Percentiles rank a stretch among this genome's conserved stretches.
Evolutionary conservation across 2,113 vertebrate genomes (phyloP).

Genomic region (Narcine bancroftii): DNA sequence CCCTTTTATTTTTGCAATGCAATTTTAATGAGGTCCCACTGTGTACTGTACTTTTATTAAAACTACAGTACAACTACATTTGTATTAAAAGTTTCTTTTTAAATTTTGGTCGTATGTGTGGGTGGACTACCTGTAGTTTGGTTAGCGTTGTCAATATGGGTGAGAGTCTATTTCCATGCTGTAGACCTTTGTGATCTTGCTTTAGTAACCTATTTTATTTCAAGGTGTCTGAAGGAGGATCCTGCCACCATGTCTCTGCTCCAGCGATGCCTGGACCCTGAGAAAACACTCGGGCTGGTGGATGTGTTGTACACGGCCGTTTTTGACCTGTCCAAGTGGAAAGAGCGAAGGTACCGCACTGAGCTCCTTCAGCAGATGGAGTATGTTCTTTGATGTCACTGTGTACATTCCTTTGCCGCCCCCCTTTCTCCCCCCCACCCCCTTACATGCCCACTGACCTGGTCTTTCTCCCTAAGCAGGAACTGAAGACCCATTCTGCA

Average conservation of each 20-base stretch:
- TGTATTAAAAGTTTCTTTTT: no score
- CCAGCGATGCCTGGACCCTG: constrained; percentile 89
- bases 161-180: no score
- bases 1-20: no score
- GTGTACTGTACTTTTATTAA: no score
- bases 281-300: constrained; percentile 91
- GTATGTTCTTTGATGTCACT: not conserved
- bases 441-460: not conserved
- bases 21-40: no score
- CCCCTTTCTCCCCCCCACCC: no score
- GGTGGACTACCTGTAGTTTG: no score
- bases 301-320: constrained; percentile 93
- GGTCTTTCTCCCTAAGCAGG: not conserved
- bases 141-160: no score
- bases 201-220: not conserved
- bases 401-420: not conserved
- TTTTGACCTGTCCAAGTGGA: constrained; percentile 85
- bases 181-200: no score
- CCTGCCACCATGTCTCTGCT: constrained; percentile 97
- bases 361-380: not conserved
- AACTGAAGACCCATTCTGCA: not conserved
- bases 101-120: no score
- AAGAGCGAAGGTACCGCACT: constrained; percentile 73
- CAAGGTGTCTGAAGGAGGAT: constrained; percentile 97
- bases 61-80: no score